Base-by-base conservation (phyloP, 2,888 invertebrate species). In the Adela reaumurella region DNA sequence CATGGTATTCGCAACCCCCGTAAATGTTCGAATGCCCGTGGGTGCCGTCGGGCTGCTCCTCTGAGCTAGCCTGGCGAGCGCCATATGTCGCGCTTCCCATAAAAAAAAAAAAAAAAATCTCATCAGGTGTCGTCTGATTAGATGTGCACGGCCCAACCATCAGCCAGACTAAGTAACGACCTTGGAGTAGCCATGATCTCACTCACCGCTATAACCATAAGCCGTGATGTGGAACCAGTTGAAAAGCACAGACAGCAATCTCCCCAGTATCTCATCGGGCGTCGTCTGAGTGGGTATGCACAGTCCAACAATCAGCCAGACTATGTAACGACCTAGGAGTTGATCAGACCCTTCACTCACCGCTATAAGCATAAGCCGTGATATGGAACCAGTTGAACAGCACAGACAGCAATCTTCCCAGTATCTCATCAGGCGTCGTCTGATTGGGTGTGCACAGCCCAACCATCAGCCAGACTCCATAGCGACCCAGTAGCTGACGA, bases 341-440 rank as follows among this genome's bases (percentile, higher is more conserved):
- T 96, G 92, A 29, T 24, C 8, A 24, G 4, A 24, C 4, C 24
- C 24, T 24, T 24, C 16, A 42, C 61, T 63, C 72, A 93, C 94
- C 94, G 72, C 97, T 95, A 63, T 94, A 95, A 8, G 97, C 88
- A 69, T 94, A 95, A 1, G 97, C 96, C 16, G 98, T 99, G 59
- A 96, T 92, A 73, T 98, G 94, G 80, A 98, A 99, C 99, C 99
- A 99, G 70, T 98, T 97, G 74, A 98, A 99, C 54, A 99, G 83
- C 84, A 97, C 97, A 24, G 96, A 93, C 46, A 99, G 82, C 58
- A 99, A 83, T 53, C 97, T 83, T 6, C 97, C 97, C 47, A 98
- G 81, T 49, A 89, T 83, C 68, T 91, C 90, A 51, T 86, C 83
- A 0, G 89, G 88, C 1, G 90, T 89, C 60, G 89, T 88, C 19